Conservation (phyloP, 2,113 vertebrate species). For the Gadus macrocephalus region DNA sequence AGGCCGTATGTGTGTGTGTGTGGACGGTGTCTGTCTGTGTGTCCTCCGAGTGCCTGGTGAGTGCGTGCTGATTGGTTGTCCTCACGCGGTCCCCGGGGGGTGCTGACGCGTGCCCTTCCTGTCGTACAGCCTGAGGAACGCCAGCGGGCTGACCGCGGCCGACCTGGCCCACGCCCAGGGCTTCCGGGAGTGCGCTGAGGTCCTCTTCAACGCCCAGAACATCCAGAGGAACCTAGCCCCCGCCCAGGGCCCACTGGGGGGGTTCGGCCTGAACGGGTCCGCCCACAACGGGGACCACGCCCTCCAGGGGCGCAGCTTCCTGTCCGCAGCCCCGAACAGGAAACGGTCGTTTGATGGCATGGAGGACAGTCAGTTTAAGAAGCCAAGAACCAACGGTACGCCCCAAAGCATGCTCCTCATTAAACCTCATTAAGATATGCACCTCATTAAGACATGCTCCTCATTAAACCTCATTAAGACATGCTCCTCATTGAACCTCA, state of each 20-base stretch:
- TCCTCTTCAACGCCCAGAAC: slow-evolving; percentile 95
- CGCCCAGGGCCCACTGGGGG: slow-evolving; percentile 66
- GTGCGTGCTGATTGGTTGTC: background rate
- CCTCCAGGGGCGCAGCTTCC: slow-evolving; percentile 70
- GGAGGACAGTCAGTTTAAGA: slow-evolving; percentile 84
- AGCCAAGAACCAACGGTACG: slow-evolving; percentile 86
- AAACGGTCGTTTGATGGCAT: slow-evolving; percentile 88
- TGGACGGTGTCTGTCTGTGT: slow-evolving; percentile 25
- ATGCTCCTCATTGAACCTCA: too few relatives aligned
- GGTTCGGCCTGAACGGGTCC: slow-evolving; percentile 78
- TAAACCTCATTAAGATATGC: too few relatives aligned
- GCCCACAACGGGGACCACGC: slow-evolving; percentile 78
- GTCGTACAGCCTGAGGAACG: slow-evolving; percentile 96
- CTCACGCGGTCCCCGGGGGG: slow-evolving; percentile 9
- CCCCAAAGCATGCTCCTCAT: background rate
- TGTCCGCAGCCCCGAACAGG: slow-evolving; percentile 80
- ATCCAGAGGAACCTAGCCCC: slow-evolving; percentile 74
- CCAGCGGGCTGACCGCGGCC: slow-evolving; percentile 96
- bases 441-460: too few relatives aligned
- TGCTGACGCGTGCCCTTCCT: slow-evolving; percentile 81
- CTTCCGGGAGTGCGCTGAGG: slow-evolving; percentile 91
- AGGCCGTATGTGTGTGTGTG: slow-evolving; percentile 41
- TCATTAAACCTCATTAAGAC: too few relatives aligned
- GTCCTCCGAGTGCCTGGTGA: slow-evolving; percentile 10
- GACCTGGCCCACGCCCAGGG: slow-evolving; percentile 98